Base-by-base conservation (phyloP, 2,113 vertebrate species). In the Poeciliopsis occidentalis region DNA sequence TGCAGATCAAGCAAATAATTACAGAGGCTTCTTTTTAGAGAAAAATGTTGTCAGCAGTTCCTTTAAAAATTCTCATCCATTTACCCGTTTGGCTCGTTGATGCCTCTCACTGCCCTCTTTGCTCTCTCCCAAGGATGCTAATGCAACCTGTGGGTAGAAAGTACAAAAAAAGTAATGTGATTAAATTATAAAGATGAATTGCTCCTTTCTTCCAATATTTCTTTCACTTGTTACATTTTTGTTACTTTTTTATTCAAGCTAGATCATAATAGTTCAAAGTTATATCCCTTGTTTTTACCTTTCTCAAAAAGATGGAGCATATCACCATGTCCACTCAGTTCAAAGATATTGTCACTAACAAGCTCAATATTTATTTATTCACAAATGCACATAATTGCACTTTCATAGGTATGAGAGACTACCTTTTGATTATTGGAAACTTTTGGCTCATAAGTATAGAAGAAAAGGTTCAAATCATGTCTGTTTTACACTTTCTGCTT, bases 21-120 rank as follows among this genome's bases (percentile, higher is more conserved):
- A 0, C 8, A 12, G 2, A 0, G 1, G 30, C 79, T 73, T 17
- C 8, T 31, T 4, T 54, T 4, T 0, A 1, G 41, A 13, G 8
- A 12, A 66, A 60, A 44, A 71, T 8, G 19, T 39, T 73, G 10
- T 37, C 57, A 44, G 12, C 0, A n/a, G 2, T 66, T 64, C 69
- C 17, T 0, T 60, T 44, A 0, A 0, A 71, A 71, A 74, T 3
- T 44, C 26, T 0, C 8, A 61, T 60, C 8, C 39, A 67, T 11
- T 83, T 92, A 94, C 94, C 90, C 71, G 71, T 51, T 92, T 90
- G 27, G 7, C 61, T 19, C 22, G 81, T 0, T 19, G 39, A 1
- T 5, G 62, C 60, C 27, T 0, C 22, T 29, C 19, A 8, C 30
- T 27, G 11, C 1, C 4, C 15, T 1, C 8, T 1, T 8, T 32